Conservation (phyloP, 2,888 invertebrate genomes). For the Sacculina carcini region DNA sequence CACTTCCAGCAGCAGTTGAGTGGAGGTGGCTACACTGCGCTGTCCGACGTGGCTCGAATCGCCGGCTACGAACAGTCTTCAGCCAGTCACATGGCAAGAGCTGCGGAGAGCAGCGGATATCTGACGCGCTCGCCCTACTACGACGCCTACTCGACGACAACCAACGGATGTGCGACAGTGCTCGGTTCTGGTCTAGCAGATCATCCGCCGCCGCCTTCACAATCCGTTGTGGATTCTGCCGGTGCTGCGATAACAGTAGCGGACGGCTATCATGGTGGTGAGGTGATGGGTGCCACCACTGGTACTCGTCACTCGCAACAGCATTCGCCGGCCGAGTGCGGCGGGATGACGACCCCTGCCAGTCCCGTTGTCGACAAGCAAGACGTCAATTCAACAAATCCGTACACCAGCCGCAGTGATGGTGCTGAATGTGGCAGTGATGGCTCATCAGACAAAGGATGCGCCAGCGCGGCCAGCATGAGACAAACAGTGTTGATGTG, state of each 20-base stretch:
- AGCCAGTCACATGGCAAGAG: slow-evolving; percentile 9
- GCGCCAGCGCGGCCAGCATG: slow-evolving; percentile 25
- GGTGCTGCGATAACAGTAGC: not conserved
- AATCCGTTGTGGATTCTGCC: slow-evolving; percentile 11
- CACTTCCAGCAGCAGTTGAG: no score
- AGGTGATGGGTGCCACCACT: slow-evolving; percentile 8
- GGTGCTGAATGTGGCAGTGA: slow-evolving; percentile 5
- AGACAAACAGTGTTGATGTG: slow-evolving; percentile 83
- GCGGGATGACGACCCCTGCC: slow-evolving; percentile 7
- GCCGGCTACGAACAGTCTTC: slow-evolving; percentile 14
- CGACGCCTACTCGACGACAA: slow-evolving; percentile 11
- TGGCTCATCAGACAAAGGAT: slow-evolving; percentile 10
- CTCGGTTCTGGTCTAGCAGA: not conserved
- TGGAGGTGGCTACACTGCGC: slow-evolving; percentile 13
- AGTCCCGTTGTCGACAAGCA: not conserved
- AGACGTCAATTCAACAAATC: no score
- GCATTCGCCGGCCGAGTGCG: slow-evolving; percentile 2
- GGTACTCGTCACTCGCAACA: not conserved
- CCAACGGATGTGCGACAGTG: slow-evolving; percentile 7
- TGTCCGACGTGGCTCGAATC: slow-evolving; percentile 15
- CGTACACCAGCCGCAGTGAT: not conserved
- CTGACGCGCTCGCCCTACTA: slow-evolving; percentile 11
- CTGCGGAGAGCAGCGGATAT: slow-evolving; percentile 12
- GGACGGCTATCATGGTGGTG: slow-evolving; percentile 10
- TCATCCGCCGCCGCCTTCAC: no score